These are phyloP conservation scores for Drosophila tanythrix DNA, from an alignment of 2,888 invertebrate species.

Conservation along the genomic window DNA sequence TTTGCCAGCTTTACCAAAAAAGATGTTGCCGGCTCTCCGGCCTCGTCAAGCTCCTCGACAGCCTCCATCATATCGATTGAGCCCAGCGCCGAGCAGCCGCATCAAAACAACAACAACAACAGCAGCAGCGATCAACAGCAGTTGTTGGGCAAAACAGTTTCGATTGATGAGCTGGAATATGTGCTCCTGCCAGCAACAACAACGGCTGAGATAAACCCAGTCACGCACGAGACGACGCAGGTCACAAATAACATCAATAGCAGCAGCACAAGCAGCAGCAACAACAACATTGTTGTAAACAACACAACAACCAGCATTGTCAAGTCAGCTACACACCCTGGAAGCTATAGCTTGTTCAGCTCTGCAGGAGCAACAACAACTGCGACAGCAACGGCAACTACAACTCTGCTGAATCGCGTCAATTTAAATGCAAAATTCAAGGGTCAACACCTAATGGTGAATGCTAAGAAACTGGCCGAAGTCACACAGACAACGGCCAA, in stretches of 20 bases:
- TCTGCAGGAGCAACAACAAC: conserved; percentile 28
- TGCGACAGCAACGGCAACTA: conserved; percentile 30
- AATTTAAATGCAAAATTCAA: conserved; percentile 68
- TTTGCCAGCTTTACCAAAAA: conserved; percentile 75
- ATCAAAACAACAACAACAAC: conserved; percentile 30
- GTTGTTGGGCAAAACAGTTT: conserved; percentile 39
- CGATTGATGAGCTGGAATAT: conserved; percentile 65
- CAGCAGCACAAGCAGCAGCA: conserved; percentile 13
- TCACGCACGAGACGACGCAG: conserved; percentile 28
- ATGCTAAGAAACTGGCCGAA: conserved; percentile 84
- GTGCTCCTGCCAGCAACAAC: conserved; percentile 64
- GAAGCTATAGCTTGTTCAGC: conserved; percentile 60
- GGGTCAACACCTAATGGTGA: conserved; percentile 74
- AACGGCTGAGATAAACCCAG: conserved; percentile 53
- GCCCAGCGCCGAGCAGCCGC: conserved; percentile 41
- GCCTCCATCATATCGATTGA: conserved; percentile 73
- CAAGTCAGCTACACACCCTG: conserved; percentile 18
- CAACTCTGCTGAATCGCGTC: conserved; percentile 65
- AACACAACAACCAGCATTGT: conserved; percentile 15
- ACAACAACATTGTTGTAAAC: conserved; percentile 15
- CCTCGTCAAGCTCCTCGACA: conserved; percentile 61
- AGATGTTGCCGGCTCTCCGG: conserved; percentile 56
- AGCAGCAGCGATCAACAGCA: conserved; percentile 27
- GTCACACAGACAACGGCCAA: conserved; percentile 87
- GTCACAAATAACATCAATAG: conserved; percentile 25